A percentile compares a stretch with the other conserved stretches of the same genome.
phyloP scores from a whole-genome alignment of 2,888 invertebrate genomes.

The Euphydryas editha region DNA sequence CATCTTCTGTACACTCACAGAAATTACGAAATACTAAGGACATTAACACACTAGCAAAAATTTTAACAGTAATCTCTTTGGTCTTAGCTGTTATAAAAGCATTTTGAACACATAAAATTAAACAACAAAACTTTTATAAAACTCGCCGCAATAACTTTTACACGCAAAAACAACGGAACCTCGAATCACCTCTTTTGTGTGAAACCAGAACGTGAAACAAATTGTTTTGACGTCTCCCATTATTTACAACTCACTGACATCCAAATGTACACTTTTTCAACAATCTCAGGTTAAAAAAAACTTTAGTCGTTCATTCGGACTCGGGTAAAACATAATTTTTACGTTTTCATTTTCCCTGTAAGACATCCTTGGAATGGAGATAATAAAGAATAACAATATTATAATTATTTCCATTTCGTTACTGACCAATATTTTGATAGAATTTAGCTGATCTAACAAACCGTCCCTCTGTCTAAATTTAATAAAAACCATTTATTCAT shows the following conservation, averaged over 20 bases:
- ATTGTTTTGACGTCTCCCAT: conserved; percentile 23
- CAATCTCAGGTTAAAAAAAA: not conserved
- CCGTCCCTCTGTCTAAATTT: too few species aligned
- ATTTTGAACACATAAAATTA: conserved; percentile 6
- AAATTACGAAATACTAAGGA: conserved; percentile 12
- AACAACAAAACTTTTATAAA: conserved; percentile 15
- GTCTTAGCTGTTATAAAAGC: conserved; percentile 9
- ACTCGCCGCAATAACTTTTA: conserved; percentile 27
- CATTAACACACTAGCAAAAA: conserved; percentile 23
- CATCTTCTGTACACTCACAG: conserved; percentile 15
- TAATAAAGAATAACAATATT: not conserved
- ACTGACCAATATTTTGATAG: too few species aligned
- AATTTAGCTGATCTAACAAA: too few species aligned
- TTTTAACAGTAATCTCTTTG: conserved; percentile 4
- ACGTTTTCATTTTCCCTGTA: not conserved
- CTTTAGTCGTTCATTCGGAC: not conserved
- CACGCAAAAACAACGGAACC: conserved; percentile 26
- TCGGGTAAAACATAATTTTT: not conserved
- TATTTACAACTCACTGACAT: conserved; percentile 21
- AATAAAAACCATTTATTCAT: too few species aligned
- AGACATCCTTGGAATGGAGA: not conserved
- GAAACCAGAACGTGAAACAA: conserved; percentile 18
- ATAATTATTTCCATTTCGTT: not conserved
- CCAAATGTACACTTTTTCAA: conserved; percentile 11
- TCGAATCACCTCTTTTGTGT: conserved; percentile 21